phyloP scores from a whole-genome alignment of 2,888 invertebrate genomes.

The Catocala nupta region DNA sequence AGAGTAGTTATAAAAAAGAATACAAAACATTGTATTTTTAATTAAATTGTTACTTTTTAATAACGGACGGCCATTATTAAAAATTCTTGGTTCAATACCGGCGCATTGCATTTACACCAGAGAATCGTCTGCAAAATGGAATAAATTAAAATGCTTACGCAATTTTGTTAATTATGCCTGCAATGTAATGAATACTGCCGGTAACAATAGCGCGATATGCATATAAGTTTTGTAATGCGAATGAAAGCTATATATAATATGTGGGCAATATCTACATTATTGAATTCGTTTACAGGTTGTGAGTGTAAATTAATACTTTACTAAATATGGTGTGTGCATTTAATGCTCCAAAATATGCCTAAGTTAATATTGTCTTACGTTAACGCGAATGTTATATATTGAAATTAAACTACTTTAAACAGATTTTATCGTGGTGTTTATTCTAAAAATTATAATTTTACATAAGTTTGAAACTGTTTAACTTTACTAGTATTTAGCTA shows the following conservation, averaged over 20 bases:
- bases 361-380: no score
- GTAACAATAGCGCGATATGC: conserved; percentile 38
- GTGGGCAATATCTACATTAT: no score
- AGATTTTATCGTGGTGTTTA: no score
- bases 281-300: no score
- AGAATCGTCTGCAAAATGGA: conserved; percentile 35
- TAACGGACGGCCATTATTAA: conserved; percentile 38
- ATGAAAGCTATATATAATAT: conserved; percentile 21
- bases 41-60: conserved; percentile 38
- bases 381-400: no score
- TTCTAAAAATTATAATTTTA: no score
- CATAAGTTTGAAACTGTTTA: no score
- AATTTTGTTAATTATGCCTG: conserved; percentile 46
- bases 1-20: conserved; percentile 11
- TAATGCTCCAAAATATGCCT: no score
- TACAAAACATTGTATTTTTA: conserved; percentile 35
- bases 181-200: conserved; percentile 33
- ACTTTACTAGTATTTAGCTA: no score
- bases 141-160: conserved; percentile 45
- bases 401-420: no score
- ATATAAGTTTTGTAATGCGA: conserved; percentile 28
- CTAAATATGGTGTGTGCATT: no score
- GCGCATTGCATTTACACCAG: conserved; percentile 38
- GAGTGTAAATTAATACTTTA: no score
- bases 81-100: conserved; percentile 38